phyloP scores from a whole-genome alignment of 2,113 vertebrate genomes.

The Anser brachyrhynchus region DNA sequence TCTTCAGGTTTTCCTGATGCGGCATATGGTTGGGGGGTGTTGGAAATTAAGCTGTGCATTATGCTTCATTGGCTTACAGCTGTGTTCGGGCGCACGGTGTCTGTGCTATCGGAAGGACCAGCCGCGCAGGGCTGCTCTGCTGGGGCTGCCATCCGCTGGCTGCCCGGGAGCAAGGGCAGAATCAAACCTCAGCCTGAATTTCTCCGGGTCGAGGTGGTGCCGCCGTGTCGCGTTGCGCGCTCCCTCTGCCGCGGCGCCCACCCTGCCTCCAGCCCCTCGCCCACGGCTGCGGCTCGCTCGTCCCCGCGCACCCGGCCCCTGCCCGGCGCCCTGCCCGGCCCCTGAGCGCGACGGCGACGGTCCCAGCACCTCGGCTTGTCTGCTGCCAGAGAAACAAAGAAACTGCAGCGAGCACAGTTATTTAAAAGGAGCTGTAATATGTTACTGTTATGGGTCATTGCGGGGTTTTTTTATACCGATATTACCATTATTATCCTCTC shows the following conservation, averaged over 20 bases:
- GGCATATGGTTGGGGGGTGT: background rate
- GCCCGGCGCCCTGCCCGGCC: background rate
- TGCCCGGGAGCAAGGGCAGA: background rate
- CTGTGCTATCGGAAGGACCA: background rate
- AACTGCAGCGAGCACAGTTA: slow-evolving; percentile 47
- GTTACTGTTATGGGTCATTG: slow-evolving; percentile 77
- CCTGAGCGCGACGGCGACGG: background rate
- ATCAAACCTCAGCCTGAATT: background rate
- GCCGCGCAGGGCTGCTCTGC: background rate
- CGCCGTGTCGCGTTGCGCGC: accelerated
- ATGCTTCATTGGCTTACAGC: background rate
- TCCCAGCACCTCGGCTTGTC: slow-evolving; percentile 13
- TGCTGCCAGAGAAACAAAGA: slow-evolving; percentile 63
- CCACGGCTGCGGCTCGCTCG: accelerated
- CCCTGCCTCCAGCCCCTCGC: background rate
- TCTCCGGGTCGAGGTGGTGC: background rate
- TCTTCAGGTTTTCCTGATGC: background rate
- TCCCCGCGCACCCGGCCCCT: background rate
- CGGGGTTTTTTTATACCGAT: slow-evolving; percentile 64
- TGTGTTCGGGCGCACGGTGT: background rate
- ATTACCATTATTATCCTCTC: slow-evolving; percentile 78
- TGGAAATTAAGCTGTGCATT: background rate
- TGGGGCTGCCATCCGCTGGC: background rate
- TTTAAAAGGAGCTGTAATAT: slow-evolving; percentile 72
- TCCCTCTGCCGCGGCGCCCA: background rate